These are phyloP conservation scores for Sebastes fasciatus DNA, from an alignment of 2,113 vertebrate species.

Conservation along the genomic window DNA sequence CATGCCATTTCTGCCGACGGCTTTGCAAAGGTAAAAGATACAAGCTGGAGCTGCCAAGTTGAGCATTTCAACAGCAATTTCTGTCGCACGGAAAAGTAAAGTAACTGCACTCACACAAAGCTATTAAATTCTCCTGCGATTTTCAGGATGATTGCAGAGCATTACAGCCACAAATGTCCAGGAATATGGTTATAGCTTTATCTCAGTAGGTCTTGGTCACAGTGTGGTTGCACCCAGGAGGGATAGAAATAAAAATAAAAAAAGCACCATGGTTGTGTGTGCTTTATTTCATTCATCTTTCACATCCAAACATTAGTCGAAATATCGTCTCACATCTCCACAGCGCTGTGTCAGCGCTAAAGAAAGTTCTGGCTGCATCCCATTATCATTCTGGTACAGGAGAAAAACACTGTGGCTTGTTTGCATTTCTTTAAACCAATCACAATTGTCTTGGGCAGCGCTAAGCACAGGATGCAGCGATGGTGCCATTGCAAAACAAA, in stretches of 20 bases:
- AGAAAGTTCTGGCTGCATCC: neutral
- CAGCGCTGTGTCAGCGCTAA: neutral
- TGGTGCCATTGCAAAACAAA: neutral
- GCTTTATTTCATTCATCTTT: neutral
- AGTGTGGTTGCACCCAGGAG: neutral
- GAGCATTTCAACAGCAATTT: conserved; percentile 58
- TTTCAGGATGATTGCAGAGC: neutral
- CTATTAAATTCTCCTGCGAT: conserved; percentile 11
- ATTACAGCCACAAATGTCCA: neutral
- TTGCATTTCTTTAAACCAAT: neutral
- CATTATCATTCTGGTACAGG: neutral
- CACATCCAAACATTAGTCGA: neutral
- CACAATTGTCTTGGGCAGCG: neutral
- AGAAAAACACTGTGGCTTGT: neutral
- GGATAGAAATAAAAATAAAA: neutral
- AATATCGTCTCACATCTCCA: neutral
- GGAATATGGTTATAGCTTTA: neutral
- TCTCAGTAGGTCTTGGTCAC: neutral
- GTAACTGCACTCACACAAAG: conserved; percentile 11
- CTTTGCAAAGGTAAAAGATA: conserved; percentile 51
- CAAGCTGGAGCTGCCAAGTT: conserved; percentile 47
- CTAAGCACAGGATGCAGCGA: neutral
- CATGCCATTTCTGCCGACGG: conserved; percentile 43
- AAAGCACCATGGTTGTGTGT: neutral
- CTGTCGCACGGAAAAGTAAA: conserved; percentile 21